phyloP scores from a whole-genome alignment of 92 coral and sea anemone species.

The Micromussa lordhowensis region DNA sequence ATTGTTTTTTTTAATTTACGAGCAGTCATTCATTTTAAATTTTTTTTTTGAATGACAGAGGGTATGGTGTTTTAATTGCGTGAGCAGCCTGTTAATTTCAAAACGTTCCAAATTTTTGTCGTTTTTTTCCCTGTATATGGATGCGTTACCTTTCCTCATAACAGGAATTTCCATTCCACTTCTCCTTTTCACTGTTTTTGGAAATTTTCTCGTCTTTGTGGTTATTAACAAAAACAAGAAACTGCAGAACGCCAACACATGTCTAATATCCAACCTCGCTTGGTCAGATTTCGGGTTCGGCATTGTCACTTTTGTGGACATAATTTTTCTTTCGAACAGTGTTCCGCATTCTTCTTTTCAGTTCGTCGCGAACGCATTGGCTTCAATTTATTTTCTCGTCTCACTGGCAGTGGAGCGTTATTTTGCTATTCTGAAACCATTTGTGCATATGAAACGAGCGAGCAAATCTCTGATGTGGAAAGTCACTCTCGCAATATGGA shows the following conservation, averaged over 20 bases:
- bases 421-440: conserved; percentile 36
- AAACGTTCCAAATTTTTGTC: not conserved
- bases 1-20: too few species aligned
- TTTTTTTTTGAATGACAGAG: too few species aligned
- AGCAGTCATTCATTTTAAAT: too few species aligned
- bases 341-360: not conserved
- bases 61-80: too few species aligned
- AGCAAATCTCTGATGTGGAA: conserved; percentile 16
- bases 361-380: conserved; percentile 12
- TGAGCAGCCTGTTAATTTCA: not conserved
- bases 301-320: not conserved
- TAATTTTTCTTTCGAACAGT: not conserved
- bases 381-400: conserved; percentile 20
- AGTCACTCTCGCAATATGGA: conserved; percentile 11
- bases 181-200: conserved; percentile 6
- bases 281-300: conserved; percentile 1
- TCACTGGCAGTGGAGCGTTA: conserved; percentile 34
- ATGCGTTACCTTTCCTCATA: not conserved
- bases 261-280: conserved; percentile 9
- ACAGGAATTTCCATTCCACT: conserved; percentile 5
- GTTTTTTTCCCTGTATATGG: not conserved
- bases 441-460: conserved; percentile 22
- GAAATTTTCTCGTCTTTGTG: conserved; percentile 13
- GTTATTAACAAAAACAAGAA: conserved; percentile 2
- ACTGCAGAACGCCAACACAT: not conserved